These are phyloP conservation scores for Gortyna flavago DNA, from an alignment of 2,888 invertebrate genomes.

Conservation along the genomic window DNA sequence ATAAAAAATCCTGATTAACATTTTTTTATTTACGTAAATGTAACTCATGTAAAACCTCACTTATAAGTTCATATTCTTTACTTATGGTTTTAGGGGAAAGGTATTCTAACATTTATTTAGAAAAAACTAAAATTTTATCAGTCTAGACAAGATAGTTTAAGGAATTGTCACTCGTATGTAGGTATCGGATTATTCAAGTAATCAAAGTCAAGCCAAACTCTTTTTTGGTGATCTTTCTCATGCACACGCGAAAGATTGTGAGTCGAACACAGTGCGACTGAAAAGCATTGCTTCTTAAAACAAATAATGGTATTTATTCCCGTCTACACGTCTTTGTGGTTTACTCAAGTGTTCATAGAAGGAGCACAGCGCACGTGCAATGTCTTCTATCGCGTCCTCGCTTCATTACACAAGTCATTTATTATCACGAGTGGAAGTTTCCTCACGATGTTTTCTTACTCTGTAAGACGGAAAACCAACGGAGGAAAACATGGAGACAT, in stretches of 20 bases:
- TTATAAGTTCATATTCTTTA: not conserved
- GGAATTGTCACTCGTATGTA: not conserved
- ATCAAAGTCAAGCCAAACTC: not conserved
- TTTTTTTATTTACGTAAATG: not conserved
- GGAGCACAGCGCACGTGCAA: slow-evolving; percentile 1
- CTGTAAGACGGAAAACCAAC: not conserved
- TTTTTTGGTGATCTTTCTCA: not conserved
- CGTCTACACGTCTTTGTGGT: slow-evolving; percentile 9
- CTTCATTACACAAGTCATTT: slow-evolving; percentile 42
- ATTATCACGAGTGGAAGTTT: slow-evolving; percentile 10
- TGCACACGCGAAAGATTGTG: not conserved
- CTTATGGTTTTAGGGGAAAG: not conserved
- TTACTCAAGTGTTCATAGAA: slow-evolving; percentile 15
- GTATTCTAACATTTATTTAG: not conserved
- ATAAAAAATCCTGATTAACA: no score
- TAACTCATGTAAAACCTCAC: not conserved
- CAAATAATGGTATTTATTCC: slow-evolving; percentile 1
- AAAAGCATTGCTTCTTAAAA: not conserved
- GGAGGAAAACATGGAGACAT: not conserved
- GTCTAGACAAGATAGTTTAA: not conserved
- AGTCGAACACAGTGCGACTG: not conserved
- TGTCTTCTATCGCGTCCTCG: slow-evolving; percentile 21
- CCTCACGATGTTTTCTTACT: slow-evolving; percentile 6
- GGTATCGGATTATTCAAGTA: not conserved
- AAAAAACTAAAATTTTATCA: not conserved